Evolutionary conservation across 2,888 invertebrate species (phyloP), one percentile per base, ranked within the genome.

Genomic region (Sepiola atlantica): DNA sequence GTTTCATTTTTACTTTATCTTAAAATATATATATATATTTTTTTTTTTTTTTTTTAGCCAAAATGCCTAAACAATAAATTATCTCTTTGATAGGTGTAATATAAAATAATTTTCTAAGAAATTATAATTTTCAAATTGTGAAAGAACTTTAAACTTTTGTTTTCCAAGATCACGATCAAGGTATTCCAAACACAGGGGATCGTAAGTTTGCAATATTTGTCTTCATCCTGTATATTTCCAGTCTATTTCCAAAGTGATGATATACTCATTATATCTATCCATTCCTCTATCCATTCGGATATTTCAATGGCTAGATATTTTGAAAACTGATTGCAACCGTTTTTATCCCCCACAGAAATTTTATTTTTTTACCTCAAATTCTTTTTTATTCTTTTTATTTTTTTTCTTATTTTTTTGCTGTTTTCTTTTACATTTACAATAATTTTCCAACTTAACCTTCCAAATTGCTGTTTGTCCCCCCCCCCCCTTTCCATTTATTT

Each of bases 131-230:
- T 16, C 32, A 14, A 28, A 45, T 92, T 92, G 45, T 92, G 92
- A 92, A 92, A 92, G 28, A 92, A 54, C 92, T 92, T 92, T 92
- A 54, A 92, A 92, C 54, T 92, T 92, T 92, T 92, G 92, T 92
- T 92, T 92, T 92, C 45, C 92, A 92, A 92, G 92, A 35, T 54
- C 45, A 92, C 92, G 92, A 45, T 92, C 92, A 35, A 92, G 92
- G 35, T 92, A 92, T 92, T 92, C 92, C 92, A 92, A 54, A 54
- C 45, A 92, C 35, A 35, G 92, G 20, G 92, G 92, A 54, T 54
- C 45, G 92, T 92, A 92, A 92, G 92, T 92, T 55, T 32, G 12
- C 35, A 35, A 21, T 21, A 35, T 35, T 77, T 35, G 54, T 35
- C 32, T 61, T 35, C 35, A 28, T 90, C 54, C 35, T 28, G 6